Percentiles rank a stretch among this genome's conserved stretches.
These are phyloP conservation scores for Lepus europaeus DNA, from an alignment of 2,113 vertebrate genomes.

Conservation along the genomic window DNA sequence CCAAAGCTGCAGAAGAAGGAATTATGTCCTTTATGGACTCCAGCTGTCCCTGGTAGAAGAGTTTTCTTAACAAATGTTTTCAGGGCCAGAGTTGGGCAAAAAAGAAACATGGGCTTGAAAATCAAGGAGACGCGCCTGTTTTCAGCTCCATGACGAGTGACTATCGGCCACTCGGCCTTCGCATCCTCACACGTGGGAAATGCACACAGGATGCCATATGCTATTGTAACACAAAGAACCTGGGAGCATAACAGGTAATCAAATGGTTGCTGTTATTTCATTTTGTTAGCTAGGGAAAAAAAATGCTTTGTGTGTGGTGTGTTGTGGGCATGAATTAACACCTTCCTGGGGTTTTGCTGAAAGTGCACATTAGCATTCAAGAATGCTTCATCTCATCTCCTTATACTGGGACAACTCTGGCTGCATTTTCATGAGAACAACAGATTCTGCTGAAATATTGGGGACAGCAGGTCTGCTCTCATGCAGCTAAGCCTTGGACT, in stretches of 20 bases:
- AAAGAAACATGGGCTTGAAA: background rate
- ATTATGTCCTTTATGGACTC: background rate
- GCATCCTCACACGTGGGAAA: background rate
- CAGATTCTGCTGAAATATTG: background rate
- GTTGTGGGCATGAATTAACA: no score
- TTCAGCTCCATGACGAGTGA: background rate
- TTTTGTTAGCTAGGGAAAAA: background rate
- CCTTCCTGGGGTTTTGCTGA: background rate
- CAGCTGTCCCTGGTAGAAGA: background rate
- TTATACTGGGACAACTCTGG: background rate
- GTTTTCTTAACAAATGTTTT: conserved; percentile 1
- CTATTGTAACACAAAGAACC: background rate
- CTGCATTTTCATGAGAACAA: background rate
- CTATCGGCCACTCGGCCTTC: background rate
- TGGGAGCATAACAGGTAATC: background rate
- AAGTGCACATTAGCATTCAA: conserved; percentile 9
- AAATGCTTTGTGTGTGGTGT: background rate
- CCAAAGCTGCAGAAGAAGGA: background rate
- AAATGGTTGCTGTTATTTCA: background rate
- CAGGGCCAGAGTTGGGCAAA: background rate
- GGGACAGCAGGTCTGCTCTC: background rate
- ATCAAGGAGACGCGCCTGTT: background rate
- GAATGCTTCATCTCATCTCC: background rate
- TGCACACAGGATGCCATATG: background rate
- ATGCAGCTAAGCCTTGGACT: background rate